Conservation (phyloP, 2,113 vertebrate genomes). For the Rhabdomys dilectus region DNA sequence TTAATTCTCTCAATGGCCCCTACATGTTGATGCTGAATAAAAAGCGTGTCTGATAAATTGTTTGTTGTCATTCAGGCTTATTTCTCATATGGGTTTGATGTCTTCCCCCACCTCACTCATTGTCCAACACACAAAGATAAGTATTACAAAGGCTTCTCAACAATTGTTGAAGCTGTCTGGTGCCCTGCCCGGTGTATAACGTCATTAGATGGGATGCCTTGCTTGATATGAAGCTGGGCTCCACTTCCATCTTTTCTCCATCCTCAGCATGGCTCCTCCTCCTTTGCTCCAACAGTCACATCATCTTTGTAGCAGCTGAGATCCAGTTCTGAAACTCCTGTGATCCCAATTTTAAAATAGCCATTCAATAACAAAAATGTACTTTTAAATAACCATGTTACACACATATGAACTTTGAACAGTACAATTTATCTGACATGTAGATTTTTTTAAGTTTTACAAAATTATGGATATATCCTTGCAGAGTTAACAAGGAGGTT, state of each 20-base stretch:
- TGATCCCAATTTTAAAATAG: slow-evolving; percentile 35
- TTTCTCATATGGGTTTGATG: slow-evolving; percentile 68
- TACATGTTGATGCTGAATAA: slow-evolving; percentile 71
- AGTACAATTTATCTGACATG: background rate
- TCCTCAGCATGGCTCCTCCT: background rate
- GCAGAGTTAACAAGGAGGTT: background rate
- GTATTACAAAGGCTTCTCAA: slow-evolving; percentile 56
- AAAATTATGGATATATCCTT: background rate
- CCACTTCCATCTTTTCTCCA: slow-evolving; percentile 24
- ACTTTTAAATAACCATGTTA: background rate
- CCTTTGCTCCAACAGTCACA: background rate
- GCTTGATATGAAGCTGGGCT: slow-evolving; percentile 62
- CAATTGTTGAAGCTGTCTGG: slow-evolving; percentile 66
- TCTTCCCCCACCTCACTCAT: slow-evolving; percentile 14
- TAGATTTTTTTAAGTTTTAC: background rate
- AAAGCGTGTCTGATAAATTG: slow-evolving; percentile 73
- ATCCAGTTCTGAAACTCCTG: slow-evolving; percentile 24
- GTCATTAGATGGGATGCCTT: slow-evolving; percentile 65
- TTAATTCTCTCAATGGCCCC: slow-evolving; percentile 70
- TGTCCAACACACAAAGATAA: slow-evolving; percentile 65
- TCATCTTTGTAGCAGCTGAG: slow-evolving; percentile 23
- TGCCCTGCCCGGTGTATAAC: slow-evolving; percentile 29
- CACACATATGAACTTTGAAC: slow-evolving; percentile 34
- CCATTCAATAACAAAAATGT: background rate
- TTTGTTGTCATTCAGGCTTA: slow-evolving; percentile 76